A percentile compares a stretch with the other conserved stretches of the same genome.
These are phyloP conservation scores for Drosophila pseudotalamancana DNA, from an alignment of 2,888 invertebrate species.

Conservation along the genomic window DNA sequence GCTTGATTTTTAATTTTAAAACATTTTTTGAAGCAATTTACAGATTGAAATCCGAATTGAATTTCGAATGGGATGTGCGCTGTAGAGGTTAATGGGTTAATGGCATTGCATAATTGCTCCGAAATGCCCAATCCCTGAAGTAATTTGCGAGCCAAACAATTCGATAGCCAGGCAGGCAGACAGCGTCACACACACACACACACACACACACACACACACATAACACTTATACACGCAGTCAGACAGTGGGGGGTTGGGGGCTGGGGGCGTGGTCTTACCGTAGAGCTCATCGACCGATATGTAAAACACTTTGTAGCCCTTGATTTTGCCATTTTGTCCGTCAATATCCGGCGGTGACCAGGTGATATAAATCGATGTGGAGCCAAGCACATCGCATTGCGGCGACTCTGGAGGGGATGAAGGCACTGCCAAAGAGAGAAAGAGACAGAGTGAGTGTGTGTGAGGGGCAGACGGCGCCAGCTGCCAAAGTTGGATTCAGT, in stretches of 20 bases:
- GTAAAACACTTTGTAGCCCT: conserved; percentile 93
- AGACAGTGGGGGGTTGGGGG: neutral
- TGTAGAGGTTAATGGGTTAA: conserved; percentile 73
- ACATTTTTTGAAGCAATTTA: neutral
- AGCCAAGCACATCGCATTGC: conserved; percentile 92
- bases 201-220: neutral
- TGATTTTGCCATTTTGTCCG: conserved; percentile 93
- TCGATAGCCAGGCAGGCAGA: conserved; percentile 29
- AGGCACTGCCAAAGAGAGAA: conserved; percentile 87
- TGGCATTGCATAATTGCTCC: conserved; percentile 72
- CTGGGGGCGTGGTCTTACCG: conserved; percentile 85
- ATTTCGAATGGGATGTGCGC: conserved; percentile 14
- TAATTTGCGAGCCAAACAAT: conserved; percentile 69
- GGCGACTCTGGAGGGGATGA: conserved; percentile 93
- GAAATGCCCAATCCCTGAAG: conserved; percentile 52
- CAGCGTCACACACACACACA: neutral
- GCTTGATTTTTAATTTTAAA: too few relatives aligned
- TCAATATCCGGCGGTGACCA: conserved; percentile 93
- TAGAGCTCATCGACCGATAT: conserved; percentile 92
- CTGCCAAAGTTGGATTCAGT: conserved; percentile 18
- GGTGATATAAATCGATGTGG: conserved; percentile 92
- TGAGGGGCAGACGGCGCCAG: conserved; percentile 15
- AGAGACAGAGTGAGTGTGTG: neutral
- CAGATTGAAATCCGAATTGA: conserved; percentile 7
- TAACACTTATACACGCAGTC: conserved; percentile 6